Evolutionary conservation across 2,113 vertebrate genomes (phyloP), one percentile per base, ranked within the genome.

Genomic region (Sorex fumeus): DNA sequence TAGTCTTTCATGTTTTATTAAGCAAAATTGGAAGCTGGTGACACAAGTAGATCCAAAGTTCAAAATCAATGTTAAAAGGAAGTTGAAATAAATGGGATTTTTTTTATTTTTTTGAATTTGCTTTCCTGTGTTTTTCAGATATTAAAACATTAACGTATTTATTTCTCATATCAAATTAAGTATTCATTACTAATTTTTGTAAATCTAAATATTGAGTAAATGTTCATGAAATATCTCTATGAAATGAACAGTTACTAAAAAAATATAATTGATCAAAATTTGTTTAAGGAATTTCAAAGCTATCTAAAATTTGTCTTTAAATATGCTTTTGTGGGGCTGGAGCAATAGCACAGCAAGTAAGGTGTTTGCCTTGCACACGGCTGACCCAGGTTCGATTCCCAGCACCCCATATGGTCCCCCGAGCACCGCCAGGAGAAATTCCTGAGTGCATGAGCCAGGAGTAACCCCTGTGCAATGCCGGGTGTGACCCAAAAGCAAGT

Each of bases 191-290:
- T 77, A 30, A 66, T 34, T 3, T 91, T 57, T 82, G 34, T 57
- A 72, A 34, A 66, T 71, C 36, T 85, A 82, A 90, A 67, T 72
- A 57, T 71, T 53, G 62, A 87, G n/a, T 50, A 67, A 77, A 18
- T 23, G 36, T 89, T 3, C 19, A 25, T 72, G 9, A 32, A 79
- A 79, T n/a, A 21, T 71, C 34, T 84, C 67, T 81, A 9, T 62
- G 34, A 69, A 69, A 71, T 45, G 27, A 27, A 75, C 7, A 21
- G 5, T 69, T 93, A 87, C 74, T 43, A 74, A 72, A 82, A 91
- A 96, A 94, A 90, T 19, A 45, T 5, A 75, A 88, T 75, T 93
- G 64, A 23, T 90, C 32, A 66, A 92, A 85, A 93, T 45, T 28
- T 23, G 71, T 53, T 84, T 78, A 36, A 81, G 69, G 72, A 30